These are phyloP conservation scores for Cliona cf. orientalis DNA, from an alignment of 37 sponge, comb jelly and placozoan species.

Conservation along the genomic window DNA sequence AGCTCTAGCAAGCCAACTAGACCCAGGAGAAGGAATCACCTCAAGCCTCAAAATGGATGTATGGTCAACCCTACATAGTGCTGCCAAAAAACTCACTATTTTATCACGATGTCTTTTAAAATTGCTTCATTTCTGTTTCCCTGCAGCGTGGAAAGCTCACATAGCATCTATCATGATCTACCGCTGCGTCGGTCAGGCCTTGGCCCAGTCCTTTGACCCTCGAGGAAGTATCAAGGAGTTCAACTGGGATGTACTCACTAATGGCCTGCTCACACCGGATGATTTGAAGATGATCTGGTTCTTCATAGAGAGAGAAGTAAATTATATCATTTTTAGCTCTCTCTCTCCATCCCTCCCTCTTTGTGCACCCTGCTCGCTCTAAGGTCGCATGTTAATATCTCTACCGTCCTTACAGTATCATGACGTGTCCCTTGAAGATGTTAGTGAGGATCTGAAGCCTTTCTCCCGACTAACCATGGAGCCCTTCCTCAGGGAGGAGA, in stretches of 20 bases:
- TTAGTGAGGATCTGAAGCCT: background rate
- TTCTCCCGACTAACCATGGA: conserved; percentile 6
- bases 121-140: background rate
- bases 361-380: background rate
- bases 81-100: background rate
- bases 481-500: conserved; percentile 12
- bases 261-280: background rate
- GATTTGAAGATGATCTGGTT: conserved; percentile 40
- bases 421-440: background rate
- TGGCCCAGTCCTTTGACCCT: conserved; percentile 2
- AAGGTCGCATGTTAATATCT: background rate
- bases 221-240: background rate
- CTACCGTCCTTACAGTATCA: conserved; percentile 8
- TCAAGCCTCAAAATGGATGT: conserved; percentile 36
- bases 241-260: conserved; percentile 16
- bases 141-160: conserved; percentile 39
- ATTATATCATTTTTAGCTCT: too few species aligned
- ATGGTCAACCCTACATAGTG: background rate
- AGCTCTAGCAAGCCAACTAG: conserved; percentile 6
- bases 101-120: background rate
- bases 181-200: conserved; percentile 7
- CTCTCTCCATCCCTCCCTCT: too few species aligned
- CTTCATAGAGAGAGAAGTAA: conserved; percentile 28
- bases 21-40: background rate
- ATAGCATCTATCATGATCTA: conserved; percentile 15